Evolutionary conservation across 1,140 invertebrate species (phyloP).

Genomic region (Anagrus nilaparvatae): DNA sequence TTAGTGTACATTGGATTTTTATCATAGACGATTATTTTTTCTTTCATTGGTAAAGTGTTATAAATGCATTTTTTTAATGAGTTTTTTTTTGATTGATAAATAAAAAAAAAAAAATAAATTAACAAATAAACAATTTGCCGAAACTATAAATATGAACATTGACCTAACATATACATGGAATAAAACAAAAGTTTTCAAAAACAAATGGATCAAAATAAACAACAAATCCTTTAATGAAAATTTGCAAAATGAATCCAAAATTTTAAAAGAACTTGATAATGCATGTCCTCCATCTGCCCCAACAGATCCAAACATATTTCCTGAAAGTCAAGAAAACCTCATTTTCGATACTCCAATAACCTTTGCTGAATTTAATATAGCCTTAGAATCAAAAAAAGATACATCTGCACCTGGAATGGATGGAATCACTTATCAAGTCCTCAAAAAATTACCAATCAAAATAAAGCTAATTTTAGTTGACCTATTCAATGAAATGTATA

Average conservation of each 20-base stretch:
- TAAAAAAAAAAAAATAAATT: too few species aligned
- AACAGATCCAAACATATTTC: not conserved
- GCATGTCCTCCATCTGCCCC: not conserved
- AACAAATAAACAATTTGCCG: too few species aligned
- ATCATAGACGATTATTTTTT: too few species aligned
- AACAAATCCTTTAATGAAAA: not conserved
- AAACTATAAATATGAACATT: slow-evolving; percentile 1
- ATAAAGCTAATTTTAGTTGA: not conserved
- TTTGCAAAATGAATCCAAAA: not conserved
- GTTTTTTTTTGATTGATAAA: too few species aligned
- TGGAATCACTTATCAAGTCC: too few species aligned
- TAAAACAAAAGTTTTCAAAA: slow-evolving; percentile 9
- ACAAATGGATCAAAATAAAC: slow-evolving; percentile 7
- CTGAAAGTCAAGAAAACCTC: not conserved
- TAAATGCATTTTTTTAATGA: too few species aligned
- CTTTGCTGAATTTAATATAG: too few species aligned
- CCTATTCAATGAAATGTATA: slow-evolving; percentile 10
- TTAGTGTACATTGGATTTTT: too few species aligned
- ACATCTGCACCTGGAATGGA: too few species aligned
- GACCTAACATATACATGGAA: slow-evolving; percentile 7
- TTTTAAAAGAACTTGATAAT: not conserved
- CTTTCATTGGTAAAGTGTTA: too few species aligned
- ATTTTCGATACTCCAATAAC: too few species aligned
- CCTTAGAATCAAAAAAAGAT: too few species aligned
- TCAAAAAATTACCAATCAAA: not conserved